A percentile compares a stretch with the other conserved stretches of the same genome.
Evolutionary conservation across 2,888 invertebrate genomes (phyloP).

Genomic region (Holacanthella duospinosa): DNA sequence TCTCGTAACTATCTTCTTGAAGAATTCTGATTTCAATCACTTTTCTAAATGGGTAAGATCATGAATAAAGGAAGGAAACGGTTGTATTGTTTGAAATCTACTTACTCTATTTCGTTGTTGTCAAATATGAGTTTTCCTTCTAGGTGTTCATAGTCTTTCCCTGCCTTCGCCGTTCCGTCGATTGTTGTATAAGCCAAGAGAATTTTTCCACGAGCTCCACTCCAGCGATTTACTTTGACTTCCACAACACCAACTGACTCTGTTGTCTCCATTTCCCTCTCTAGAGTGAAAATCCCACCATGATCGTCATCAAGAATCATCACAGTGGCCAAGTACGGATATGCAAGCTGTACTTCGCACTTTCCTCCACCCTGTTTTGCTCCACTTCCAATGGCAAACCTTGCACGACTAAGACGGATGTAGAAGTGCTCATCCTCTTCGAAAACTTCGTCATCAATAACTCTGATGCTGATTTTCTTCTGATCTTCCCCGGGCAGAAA

Average conservation of each 20-base stretch:
- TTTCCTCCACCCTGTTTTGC: conserved; percentile 45
- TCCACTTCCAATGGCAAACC: conserved; percentile 32
- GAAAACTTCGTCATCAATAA: conserved; percentile 97
- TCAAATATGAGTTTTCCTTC: conserved; percentile 81
- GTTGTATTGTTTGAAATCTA: conserved; percentile 40
- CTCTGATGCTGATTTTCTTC: conserved; percentile 76
- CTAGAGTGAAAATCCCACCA: conserved; percentile 89
- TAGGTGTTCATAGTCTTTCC: conserved; percentile 73
- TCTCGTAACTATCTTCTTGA: conserved; percentile 97
- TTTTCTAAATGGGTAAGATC: no score
- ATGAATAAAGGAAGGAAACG: conserved; percentile 4
- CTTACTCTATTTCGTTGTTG: conserved; percentile 98
- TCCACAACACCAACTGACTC: conserved; percentile 85
- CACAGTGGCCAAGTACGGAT: conserved; percentile 86
- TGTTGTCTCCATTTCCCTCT: conserved; percentile 67
- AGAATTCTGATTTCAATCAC: conserved; percentile 72
- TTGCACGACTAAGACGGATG: conserved; percentile 44
- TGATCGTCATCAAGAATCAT: conserved; percentile 99
- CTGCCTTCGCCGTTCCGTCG: conserved; percentile 84
- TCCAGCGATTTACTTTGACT: conserved; percentile 74
- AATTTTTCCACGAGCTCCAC: conserved; percentile 89
- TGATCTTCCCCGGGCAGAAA: conserved; percentile 83
- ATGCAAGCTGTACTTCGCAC: conserved; percentile 64
- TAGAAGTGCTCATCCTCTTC: conserved; percentile 99
- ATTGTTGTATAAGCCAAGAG: conserved; percentile 77